phyloP scores from a whole-genome alignment of 2,113 vertebrate species.

The Bungarus multicinctus region DNA sequence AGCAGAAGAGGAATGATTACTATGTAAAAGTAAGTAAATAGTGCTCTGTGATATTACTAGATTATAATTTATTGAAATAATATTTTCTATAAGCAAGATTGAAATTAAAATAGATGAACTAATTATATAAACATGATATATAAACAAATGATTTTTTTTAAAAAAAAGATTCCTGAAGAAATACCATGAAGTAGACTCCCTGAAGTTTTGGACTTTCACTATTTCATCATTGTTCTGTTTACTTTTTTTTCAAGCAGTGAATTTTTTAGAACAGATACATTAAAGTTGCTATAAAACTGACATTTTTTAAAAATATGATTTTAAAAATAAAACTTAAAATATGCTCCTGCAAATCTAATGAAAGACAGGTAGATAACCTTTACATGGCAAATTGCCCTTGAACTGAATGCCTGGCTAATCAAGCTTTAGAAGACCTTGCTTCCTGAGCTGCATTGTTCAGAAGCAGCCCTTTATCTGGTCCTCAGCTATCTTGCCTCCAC shows the following conservation, averaged over 20 bases:
- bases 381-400: neutral
- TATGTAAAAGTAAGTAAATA: neutral
- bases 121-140: neutral
- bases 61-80: neutral
- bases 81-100: neutral
- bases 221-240: neutral
- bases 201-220: neutral
- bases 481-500: neutral
- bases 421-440: neutral
- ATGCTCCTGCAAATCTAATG: neutral
- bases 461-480: neutral
- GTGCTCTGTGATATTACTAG: neutral
- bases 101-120: neutral
- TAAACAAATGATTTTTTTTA: neutral
- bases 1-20: neutral
- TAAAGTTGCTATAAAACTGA: neutral
- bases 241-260: neutral
- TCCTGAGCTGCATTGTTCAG: neutral
- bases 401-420: neutral
- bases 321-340: neutral
- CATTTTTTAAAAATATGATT: neutral
- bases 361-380: neutral
- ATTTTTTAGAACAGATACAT: neutral
- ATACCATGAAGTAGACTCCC: neutral
- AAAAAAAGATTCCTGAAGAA: neutral